phyloP scores from a whole-genome alignment of 2,113 vertebrate species.

The Ellobius talpinus region DNA sequence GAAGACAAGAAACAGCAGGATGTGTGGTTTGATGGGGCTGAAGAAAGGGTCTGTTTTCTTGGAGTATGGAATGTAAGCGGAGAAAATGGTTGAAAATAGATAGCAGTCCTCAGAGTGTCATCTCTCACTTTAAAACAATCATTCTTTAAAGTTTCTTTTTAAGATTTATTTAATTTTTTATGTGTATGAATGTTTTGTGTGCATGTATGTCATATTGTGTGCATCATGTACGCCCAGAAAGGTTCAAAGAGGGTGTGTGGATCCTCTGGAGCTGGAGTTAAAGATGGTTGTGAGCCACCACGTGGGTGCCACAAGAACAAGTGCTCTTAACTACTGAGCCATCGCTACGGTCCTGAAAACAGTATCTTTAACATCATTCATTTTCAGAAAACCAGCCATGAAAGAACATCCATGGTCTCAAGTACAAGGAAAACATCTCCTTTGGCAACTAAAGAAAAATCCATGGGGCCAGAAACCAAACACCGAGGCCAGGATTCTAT shows the following conservation, averaged over 20 bases:
- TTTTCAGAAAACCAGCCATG: constrained; percentile 53
- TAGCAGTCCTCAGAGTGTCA: not conserved
- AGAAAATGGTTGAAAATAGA: not conserved
- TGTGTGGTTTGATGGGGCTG: not conserved
- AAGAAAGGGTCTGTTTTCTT: constrained; percentile 13
- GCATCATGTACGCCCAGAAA: not conserved
- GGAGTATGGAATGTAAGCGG: not conserved
- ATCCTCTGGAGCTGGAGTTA: not conserved
- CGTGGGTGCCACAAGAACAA: not conserved
- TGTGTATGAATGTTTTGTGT: not conserved
- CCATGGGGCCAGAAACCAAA: not conserved
- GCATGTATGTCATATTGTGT: not conserved
- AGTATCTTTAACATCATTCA: not conserved
- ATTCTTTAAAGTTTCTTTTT: not conserved
- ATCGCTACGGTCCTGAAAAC: not conserved
- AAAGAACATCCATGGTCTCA: constrained; percentile 42
- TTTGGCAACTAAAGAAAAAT: not conserved
- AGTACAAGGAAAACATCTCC: constrained; percentile 14
- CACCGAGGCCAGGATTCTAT: constrained; percentile 55
- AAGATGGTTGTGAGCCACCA: not conserved
- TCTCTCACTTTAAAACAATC: not conserved
- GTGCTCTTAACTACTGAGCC: not conserved
- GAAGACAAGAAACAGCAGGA: not conserved
- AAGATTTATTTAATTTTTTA: not conserved
- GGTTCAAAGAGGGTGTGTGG: not conserved